Conservation (phyloP, 2,888 invertebrate species). For the Troilus luridus region DNA sequence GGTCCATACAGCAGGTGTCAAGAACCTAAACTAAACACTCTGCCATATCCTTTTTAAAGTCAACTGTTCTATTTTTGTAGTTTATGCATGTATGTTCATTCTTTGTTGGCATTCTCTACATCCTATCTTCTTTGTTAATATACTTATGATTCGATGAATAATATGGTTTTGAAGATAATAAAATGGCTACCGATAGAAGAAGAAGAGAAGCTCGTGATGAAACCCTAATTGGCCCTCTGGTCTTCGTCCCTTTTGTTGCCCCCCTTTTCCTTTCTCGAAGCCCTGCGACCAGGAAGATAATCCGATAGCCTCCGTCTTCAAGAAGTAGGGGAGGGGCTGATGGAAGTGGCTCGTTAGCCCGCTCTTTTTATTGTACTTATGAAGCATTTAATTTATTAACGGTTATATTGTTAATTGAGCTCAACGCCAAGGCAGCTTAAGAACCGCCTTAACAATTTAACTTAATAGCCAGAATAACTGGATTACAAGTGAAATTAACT, state of each 20-base stretch:
- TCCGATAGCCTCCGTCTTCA: not conserved
- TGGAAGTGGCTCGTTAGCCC: not conserved
- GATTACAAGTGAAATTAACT: slow-evolving; percentile 21
- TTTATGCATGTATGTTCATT: no score
- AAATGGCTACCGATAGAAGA: not conserved
- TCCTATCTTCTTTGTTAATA: no score
- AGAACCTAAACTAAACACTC: no score
- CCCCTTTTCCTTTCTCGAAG: not conserved
- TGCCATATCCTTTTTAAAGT: no score
- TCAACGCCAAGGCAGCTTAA: not conserved
- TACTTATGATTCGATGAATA: not conserved
- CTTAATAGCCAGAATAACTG: slow-evolving; percentile 5
- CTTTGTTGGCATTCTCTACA: no score
- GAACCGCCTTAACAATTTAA: slow-evolving; percentile 5
- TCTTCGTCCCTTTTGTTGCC: not conserved
- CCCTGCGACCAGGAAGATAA: not conserved
- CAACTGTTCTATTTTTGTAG: no score
- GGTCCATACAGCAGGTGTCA: no score
- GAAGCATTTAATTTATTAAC: not conserved
- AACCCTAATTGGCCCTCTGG: not conserved
- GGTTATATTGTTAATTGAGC: not conserved
- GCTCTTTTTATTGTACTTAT: not conserved
- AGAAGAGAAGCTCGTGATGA: not conserved
- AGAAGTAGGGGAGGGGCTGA: not conserved
- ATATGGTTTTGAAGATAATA: not conserved